A percentile compares a stretch with the other conserved stretches of the same genome.
phyloP scores from a whole-genome alignment of 2,113 vertebrate genomes.

The Deroptyus accipitrinus region DNA sequence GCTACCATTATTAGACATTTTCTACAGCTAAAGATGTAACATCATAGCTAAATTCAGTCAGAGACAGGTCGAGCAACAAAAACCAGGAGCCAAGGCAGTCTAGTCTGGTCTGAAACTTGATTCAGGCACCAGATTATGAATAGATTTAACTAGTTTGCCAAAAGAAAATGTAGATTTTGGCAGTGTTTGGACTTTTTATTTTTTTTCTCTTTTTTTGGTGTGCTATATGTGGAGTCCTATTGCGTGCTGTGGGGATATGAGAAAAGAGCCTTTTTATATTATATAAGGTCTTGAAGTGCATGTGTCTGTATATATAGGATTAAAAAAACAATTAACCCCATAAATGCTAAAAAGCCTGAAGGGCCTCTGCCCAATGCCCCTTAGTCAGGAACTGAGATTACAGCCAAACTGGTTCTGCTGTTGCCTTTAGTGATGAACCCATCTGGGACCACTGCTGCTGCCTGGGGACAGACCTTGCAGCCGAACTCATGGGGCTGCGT shows the following conservation, averaged over 20 bases:
- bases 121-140: constrained; percentile 85
- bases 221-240: constrained; percentile 78
- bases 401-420: not conserved
- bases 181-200: constrained; percentile 69
- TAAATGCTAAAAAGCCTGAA: constrained; percentile 32
- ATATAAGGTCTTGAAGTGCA: constrained; percentile 79
- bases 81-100: constrained; percentile 80
- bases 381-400: not conserved
- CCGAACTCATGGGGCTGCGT: too few species aligned
- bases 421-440: not conserved
- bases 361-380: not conserved
- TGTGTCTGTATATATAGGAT: constrained; percentile 2
- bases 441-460: not conserved
- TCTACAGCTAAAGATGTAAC: constrained; percentile 77
- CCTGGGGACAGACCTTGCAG: not conserved
- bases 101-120: constrained; percentile 85
- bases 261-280: constrained; percentile 87
- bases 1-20: constrained; percentile 76
- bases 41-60: constrained; percentile 82
- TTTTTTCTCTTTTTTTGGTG: constrained; percentile 48
- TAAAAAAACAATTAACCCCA: constrained; percentile 81
- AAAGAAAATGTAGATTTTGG: constrained; percentile 94
- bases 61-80: constrained; percentile 84
- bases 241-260: constrained; percentile 73
- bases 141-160: constrained; percentile 84